A percentile compares a stretch with the other conserved stretches of the same genome.
Evolutionary conservation across 2,888 invertebrate species (phyloP).

Genomic region (Tiphia femorata): DNA sequence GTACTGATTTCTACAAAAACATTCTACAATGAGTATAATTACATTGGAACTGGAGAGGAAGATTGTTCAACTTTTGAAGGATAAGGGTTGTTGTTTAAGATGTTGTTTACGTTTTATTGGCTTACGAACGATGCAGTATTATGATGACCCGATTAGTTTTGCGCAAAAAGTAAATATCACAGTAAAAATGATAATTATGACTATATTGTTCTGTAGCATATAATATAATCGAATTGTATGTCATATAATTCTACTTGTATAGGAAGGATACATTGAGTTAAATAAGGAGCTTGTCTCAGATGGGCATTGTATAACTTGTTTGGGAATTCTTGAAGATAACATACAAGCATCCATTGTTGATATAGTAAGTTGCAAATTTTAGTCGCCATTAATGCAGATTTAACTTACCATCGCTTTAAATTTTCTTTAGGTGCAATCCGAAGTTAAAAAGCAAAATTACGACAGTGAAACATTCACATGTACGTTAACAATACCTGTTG

Average conservation of each 20-base stretch:
- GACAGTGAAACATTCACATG: conserved; percentile 78
- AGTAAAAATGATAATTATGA: conserved; percentile 17
- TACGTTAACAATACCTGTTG: conserved; percentile 80
- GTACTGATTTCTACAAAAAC: too few species aligned
- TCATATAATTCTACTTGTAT: conserved; percentile 11
- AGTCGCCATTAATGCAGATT: conserved; percentile 30
- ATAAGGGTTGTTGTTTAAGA: conserved; percentile 75
- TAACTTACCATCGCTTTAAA: conserved; percentile 1
- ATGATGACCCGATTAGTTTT: conserved; percentile 70
- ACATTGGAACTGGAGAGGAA: conserved; percentile 25
- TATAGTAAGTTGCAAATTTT: conserved; percentile 66
- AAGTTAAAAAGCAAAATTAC: conserved; percentile 68
- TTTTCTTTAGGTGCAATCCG: conserved; percentile 33
- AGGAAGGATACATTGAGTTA: conserved; percentile 46
- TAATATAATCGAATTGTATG: background rate
- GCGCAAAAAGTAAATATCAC: conserved; percentile 70
- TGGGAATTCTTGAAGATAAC: conserved; percentile 78
- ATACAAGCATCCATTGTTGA: conserved; percentile 72
- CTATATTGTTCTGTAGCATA: background rate
- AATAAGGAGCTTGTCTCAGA: conserved; percentile 67
- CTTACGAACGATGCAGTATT: conserved; percentile 72
- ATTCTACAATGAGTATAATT: conserved; percentile 23
- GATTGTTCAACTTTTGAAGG: conserved; percentile 44
- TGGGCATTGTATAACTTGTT: conserved; percentile 77
- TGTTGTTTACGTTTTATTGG: conserved; percentile 80